Evolutionary conservation across 2,113 vertebrate genomes (phyloP).

Genomic region (Corvus moneduloides): DNA sequence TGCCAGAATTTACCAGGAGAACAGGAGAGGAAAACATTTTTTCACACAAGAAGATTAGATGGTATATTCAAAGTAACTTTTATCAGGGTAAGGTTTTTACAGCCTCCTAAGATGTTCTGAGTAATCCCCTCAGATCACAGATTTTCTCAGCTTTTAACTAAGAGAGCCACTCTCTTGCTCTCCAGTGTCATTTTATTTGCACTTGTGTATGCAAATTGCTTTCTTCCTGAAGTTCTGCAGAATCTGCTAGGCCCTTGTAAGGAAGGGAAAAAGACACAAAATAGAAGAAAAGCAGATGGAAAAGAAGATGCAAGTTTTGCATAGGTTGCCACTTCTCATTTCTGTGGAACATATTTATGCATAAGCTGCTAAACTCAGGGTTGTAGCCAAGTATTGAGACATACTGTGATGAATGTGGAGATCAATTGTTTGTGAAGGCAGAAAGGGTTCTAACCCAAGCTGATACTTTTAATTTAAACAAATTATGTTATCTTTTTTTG

Average conservation of each 20-base stretch:
- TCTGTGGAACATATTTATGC: background rate
- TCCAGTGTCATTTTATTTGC: background rate
- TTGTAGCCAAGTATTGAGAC: slow-evolving; percentile 11
- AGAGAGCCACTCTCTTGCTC: background rate
- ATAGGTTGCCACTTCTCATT: slow-evolving; percentile 15
- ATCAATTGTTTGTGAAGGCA: slow-evolving; percentile 15
- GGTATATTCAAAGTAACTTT: slow-evolving; percentile 5
- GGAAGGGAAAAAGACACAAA: background rate
- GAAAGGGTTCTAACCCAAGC: slow-evolving; percentile 19
- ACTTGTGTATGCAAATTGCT: slow-evolving; percentile 15
- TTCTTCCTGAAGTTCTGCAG: background rate
- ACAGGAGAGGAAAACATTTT: background rate
- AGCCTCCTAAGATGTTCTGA: background rate
- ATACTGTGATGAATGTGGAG: background rate
- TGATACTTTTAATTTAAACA: slow-evolving; percentile 10
- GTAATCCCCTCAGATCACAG: slow-evolving; percentile 8
- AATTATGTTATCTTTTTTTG: background rate
- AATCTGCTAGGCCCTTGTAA: background rate
- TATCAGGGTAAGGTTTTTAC: slow-evolving; percentile 20
- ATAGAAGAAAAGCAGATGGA: slow-evolving; percentile 31
- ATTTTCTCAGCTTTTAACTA: slow-evolving; percentile 29
- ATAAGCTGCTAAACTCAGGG: background rate
- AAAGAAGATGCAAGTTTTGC: background rate
- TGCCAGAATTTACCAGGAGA: background rate
- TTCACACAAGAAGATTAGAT: background rate